These are phyloP conservation scores for Alloplasta piceator DNA, from an alignment of 2,888 invertebrate genomes.

Conservation along the genomic window DNA sequence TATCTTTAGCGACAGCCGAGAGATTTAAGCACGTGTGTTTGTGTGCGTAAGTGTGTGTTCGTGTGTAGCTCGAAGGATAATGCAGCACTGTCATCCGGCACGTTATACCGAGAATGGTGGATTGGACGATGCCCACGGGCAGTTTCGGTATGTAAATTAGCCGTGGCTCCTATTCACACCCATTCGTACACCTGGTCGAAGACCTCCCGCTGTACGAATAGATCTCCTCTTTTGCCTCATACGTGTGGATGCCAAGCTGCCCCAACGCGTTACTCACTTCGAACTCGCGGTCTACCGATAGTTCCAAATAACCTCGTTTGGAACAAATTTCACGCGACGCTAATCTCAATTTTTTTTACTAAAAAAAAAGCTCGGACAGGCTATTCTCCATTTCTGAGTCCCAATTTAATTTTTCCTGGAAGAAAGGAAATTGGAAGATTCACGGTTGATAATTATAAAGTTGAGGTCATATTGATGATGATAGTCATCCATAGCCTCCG, in stretches of 20 bases:
- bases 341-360: background rate
- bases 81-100: slow-evolving; percentile 59
- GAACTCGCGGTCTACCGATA: slow-evolving; percentile 29
- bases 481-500: background rate
- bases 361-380: background rate
- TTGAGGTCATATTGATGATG: background rate
- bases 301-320: slow-evolving; percentile 9
- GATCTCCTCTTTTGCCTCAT: slow-evolving; percentile 58
- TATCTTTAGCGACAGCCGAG: slow-evolving; percentile 60
- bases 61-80: slow-evolving; percentile 51
- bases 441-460: background rate
- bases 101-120: slow-evolving; percentile 61
- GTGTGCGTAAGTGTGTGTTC: background rate
- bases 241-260: slow-evolving; percentile 62
- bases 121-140: slow-evolving; percentile 65
- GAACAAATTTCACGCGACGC: slow-evolving; percentile 24
- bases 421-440: background rate
- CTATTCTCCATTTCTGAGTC: no score
- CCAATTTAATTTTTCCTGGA: no score
- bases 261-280: slow-evolving; percentile 61
- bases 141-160: slow-evolving; percentile 79
- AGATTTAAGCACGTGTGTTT: slow-evolving; percentile 22
- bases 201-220: slow-evolving; percentile 75
- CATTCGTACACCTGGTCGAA: slow-evolving; percentile 75
- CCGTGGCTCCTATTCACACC: slow-evolving; percentile 75